Percentiles rank a stretch among this genome's conserved stretches.
Conservation (phyloP, 2,797 vertebrate species). For the Crocodylus rhombifer region DNA sequence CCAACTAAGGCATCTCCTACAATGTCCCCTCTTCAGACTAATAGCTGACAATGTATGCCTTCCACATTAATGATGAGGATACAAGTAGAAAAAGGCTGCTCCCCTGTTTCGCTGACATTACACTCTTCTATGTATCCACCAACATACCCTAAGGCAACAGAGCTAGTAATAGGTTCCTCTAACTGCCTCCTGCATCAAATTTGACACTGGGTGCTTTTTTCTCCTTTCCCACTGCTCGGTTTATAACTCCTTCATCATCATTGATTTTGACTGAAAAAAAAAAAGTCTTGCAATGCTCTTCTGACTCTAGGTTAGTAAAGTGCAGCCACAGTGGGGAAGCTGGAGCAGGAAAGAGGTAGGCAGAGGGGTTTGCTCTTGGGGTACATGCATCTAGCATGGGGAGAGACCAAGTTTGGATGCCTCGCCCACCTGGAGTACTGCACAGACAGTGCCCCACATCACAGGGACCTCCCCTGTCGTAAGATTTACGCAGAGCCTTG, state of each 20-base stretch:
- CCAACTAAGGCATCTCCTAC: constrained; percentile 69
- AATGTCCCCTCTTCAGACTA: constrained; percentile 56
- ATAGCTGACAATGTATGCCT: constrained; percentile 68
- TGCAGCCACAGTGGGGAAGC: background rate
- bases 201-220: constrained; percentile 75
- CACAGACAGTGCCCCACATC: background rate
- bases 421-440: accelerated
- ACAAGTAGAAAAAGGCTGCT: constrained; percentile 69
- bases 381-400: accelerated
- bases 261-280: constrained; percentile 77
- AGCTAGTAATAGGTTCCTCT: constrained; percentile 74
- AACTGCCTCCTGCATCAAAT: constrained; percentile 75
- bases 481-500: background rate
- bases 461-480: background rate
- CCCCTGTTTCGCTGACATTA: constrained; percentile 65
- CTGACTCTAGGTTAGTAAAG: background rate
- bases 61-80: constrained; percentile 75
- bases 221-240: constrained; percentile 66
- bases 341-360: background rate
- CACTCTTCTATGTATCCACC: constrained; percentile 52
- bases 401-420: accelerated
- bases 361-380: background rate
- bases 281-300: background rate
- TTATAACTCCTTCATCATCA: constrained; percentile 75
- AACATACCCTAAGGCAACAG: constrained; percentile 77